phyloP scores from a whole-genome alignment of 2,888 invertebrate genomes.

The Mythimna impura region DNA sequence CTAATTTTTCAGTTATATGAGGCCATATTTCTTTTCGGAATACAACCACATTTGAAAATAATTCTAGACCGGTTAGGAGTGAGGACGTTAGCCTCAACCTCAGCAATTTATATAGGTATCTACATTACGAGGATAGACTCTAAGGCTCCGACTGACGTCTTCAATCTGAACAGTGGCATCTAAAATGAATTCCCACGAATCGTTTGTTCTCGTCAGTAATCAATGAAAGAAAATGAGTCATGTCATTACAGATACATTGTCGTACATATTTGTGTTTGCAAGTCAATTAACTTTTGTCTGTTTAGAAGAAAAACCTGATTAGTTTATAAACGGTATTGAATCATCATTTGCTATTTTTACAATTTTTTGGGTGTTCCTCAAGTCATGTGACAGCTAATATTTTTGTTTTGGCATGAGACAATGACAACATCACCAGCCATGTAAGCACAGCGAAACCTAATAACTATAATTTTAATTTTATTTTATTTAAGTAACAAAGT shows the following conservation, averaged over 20 bases:
- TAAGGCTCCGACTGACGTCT: not conserved
- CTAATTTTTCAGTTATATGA: not conserved
- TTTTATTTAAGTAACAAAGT: no score
- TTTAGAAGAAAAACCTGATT: not conserved
- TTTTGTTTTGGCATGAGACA: not conserved
- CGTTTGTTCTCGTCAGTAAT: not conserved
- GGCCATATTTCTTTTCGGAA: not conserved
- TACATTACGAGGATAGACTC: conserved; percentile 14
- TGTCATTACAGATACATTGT: conserved; percentile 2
- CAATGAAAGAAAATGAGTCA: conserved; percentile 26
- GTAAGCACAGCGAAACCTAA: not conserved
- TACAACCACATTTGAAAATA: conserved; percentile 1
- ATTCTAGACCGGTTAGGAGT: conserved; percentile 17
- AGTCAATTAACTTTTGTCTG: conserved; percentile 4
- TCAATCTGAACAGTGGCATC: conserved; percentile 5
- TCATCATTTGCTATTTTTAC: not conserved
- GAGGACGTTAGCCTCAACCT: conserved; percentile 41
- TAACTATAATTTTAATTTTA: no score
- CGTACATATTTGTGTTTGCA: not conserved
- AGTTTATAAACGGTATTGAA: conserved; percentile 2
- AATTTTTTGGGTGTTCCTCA: not conserved
- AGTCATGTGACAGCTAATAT: not conserved
- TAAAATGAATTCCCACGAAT: conserved; percentile 27
- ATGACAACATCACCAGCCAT: not conserved
- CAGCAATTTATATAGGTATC: conserved; percentile 3